Conservation (phyloP, 2,797 vertebrate genomes). For the Pangasius larnaudii region DNA sequence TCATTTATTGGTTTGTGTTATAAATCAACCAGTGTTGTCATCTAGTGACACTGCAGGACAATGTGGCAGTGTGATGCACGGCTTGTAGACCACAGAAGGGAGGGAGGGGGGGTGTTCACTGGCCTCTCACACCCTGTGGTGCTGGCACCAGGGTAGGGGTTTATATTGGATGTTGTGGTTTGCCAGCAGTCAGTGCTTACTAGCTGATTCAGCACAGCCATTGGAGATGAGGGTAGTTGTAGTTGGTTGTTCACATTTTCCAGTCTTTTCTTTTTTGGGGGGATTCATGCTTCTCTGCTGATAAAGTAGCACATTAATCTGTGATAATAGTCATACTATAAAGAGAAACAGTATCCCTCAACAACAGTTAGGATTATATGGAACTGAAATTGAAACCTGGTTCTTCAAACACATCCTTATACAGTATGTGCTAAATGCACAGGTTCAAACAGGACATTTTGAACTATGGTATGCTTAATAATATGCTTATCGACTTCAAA, state of each 20-base stretch:
- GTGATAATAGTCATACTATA: neutral
- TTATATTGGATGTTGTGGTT: slow-evolving; percentile 17
- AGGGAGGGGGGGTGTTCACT: slow-evolving; percentile 22
- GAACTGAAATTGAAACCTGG: neutral
- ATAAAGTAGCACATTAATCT: neutral
- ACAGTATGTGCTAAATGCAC: slow-evolving; percentile 3
- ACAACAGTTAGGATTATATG: slow-evolving; percentile 7
- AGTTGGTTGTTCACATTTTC: neutral
- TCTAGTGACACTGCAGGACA: slow-evolving; percentile 64
- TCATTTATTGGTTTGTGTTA: slow-evolving; percentile 63
- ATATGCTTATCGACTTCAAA: slow-evolving; percentile 47
- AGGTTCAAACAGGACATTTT: slow-evolving; percentile 40
- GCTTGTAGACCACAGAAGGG: slow-evolving; percentile 35
- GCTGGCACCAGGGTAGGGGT: slow-evolving; percentile 28
- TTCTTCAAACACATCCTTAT: slow-evolving; percentile 8
- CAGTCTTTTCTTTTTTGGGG: neutral
- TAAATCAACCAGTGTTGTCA: slow-evolving; percentile 74
- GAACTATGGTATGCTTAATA: slow-evolving; percentile 44
- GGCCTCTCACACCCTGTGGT: slow-evolving; percentile 32
- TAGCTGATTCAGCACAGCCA: slow-evolving; percentile 18
- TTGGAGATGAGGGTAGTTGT: neutral
- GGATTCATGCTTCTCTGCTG: neutral
- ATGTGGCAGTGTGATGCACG: slow-evolving; percentile 64
- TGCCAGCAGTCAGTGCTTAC: neutral
- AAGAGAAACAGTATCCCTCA: neutral